Evolutionary conservation across 1,140 invertebrate species (phyloP).

Genomic region (Potamilus streckersoni): DNA sequence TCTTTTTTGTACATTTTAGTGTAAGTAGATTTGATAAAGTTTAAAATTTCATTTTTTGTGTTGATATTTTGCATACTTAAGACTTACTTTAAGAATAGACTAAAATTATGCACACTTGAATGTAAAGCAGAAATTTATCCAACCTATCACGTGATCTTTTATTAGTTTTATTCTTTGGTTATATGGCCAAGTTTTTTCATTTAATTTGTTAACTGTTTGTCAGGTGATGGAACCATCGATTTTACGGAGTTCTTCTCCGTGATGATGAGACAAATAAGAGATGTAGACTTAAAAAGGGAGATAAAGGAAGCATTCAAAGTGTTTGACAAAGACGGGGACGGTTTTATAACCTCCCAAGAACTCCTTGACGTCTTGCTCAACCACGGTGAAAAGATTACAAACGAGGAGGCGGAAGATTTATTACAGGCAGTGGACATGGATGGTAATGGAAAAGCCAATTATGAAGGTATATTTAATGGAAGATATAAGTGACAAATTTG

Average conservation of each 20-base stretch:
- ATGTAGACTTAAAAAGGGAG: constrained; percentile 98
- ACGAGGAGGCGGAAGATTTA: constrained; percentile 95
- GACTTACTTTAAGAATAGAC: too few relatives aligned
- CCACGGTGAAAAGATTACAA: constrained; percentile 81
- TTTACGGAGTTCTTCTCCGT: constrained; percentile 88
- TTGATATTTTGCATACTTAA: too few relatives aligned
- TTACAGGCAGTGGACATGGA: constrained; percentile 74
- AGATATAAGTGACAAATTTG: too few relatives aligned
- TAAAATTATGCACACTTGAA: too few relatives aligned
- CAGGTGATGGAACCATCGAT: constrained; percentile 55
- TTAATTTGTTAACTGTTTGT: constrained; percentile 31
- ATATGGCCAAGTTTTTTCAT: too few relatives aligned
- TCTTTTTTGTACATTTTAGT: too few relatives aligned
- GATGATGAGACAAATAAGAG: constrained; percentile 99
- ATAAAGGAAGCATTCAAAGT: constrained; percentile 99
- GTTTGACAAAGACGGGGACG: constrained; percentile 70
- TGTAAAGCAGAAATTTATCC: too few relatives aligned
- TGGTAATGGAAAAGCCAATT: constrained; percentile 8
- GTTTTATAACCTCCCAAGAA: constrained; percentile 69
- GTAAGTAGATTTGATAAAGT: too few relatives aligned
- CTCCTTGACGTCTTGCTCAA: constrained; percentile 16
- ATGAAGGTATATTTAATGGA: constrained; percentile 8
- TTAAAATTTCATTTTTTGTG: too few relatives aligned
- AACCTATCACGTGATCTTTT: too few relatives aligned
- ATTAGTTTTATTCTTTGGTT: too few relatives aligned